phyloP scores from a whole-genome alignment of 2,888 invertebrate species.

The Microchrysa polita region DNA sequence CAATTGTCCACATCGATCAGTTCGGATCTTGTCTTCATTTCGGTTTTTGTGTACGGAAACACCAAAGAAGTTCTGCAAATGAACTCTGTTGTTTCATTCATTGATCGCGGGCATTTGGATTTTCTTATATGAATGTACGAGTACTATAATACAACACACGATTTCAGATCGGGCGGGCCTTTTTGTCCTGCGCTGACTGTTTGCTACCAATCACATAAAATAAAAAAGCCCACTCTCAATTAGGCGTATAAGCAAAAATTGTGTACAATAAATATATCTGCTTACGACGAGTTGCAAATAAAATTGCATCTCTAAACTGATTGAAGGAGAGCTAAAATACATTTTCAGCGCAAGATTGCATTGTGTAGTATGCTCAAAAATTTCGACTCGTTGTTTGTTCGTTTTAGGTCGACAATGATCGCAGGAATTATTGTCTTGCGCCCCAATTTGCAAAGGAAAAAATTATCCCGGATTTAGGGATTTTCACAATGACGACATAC shows the following conservation, averaged over 20 bases:
- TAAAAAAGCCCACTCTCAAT: constrained; percentile 54
- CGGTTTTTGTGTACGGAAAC: constrained; percentile 20
- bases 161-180: constrained; percentile 24
- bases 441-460: constrained; percentile 25
- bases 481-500: constrained; percentile 36
- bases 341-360: background rate
- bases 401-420: constrained; percentile 34
- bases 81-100: constrained; percentile 20
- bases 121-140: constrained; percentile 1
- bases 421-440: constrained; percentile 36
- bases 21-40: constrained; percentile 8
- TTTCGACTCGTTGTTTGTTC: constrained; percentile 5
- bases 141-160: too few species aligned
- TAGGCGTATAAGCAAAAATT: constrained; percentile 51
- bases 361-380: background rate
- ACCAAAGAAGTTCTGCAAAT: background rate
- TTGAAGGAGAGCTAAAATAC: constrained; percentile 1
- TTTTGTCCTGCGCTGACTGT: constrained; percentile 21
- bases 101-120: background rate
- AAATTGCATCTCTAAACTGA: constrained; percentile 14
- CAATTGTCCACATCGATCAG: constrained; percentile 46
- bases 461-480: constrained; percentile 20
- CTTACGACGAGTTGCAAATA: constrained; percentile 32
- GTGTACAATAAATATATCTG: constrained; percentile 52
- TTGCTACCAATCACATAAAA: constrained; percentile 47